These are phyloP conservation scores for Girardinichthys multiradiatus DNA, from an alignment of 2,113 vertebrate genomes.

Conservation along the genomic window DNA sequence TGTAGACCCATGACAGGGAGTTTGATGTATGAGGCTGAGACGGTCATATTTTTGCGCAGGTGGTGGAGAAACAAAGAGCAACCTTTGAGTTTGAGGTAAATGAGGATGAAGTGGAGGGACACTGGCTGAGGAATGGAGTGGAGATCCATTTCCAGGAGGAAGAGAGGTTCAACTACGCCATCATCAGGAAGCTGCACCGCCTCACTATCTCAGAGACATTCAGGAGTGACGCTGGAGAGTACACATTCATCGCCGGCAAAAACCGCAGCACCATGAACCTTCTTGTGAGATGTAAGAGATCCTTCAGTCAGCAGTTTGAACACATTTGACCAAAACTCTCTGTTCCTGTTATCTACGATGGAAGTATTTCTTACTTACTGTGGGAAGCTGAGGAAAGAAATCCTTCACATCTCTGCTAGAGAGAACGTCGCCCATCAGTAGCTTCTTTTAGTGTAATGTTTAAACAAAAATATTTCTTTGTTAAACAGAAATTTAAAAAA, in stretches of 20 bases:
- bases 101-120: constrained; percentile 94
- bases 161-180: constrained; percentile 87
- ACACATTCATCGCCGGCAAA: constrained; percentile 92
- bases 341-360: not conserved
- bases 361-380: not conserved
- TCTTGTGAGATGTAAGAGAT: constrained; percentile 86
- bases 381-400: no score
- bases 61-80: constrained; percentile 92
- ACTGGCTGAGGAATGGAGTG: constrained; percentile 91
- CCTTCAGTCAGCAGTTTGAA: not conserved
- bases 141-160: constrained; percentile 90
- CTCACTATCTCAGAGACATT: constrained; percentile 92
- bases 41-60: constrained; percentile 70
- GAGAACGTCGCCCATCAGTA: no score
- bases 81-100: constrained; percentile 96
- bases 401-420: not conserved
- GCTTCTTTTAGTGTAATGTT: no score
- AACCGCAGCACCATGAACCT: constrained; percentile 89
- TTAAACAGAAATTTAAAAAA: no score
- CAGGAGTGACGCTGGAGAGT: constrained; percentile 92
- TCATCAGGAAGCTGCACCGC: constrained; percentile 90
- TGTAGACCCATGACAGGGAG: no score
- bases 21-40: not conserved
- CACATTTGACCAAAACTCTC: not conserved
- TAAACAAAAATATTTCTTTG: no score